Base-by-base conservation (phyloP, 2,113 vertebrate genomes). In the Etia nguti region DNA sequence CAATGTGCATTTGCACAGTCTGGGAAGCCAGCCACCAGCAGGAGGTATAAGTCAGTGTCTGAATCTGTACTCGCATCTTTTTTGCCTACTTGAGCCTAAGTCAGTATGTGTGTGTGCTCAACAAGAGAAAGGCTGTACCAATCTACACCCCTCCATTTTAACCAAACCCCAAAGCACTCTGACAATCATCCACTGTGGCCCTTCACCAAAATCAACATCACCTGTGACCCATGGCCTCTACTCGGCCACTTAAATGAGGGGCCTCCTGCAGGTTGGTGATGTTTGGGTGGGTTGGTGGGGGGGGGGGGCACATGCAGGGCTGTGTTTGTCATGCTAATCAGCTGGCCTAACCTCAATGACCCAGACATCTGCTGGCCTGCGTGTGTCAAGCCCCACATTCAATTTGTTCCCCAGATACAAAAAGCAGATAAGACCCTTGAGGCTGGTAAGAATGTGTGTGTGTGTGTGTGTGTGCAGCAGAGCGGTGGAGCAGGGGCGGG, bases 271-370 rank as follows among this genome's bases (percentile, higher is more conserved):
- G 89, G 57, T 89, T 79, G 82, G 80, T 65, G 83, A 57, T 79
- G 43, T 55, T 77, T 38, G 83, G 75, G 31, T 52, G 73, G 24
- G 13, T 34, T 7, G 31, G 65, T 55, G 13, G 73, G 68, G 24
- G 34, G 24, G 34, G 41, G 85, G 82, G 79, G 50, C 55, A 38
- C 36, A 43, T 31, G 79, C 18, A 57, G 84, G 55, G 36, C 31
- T 38, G 55, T 81, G 92, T 95, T 95, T 96, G 95, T 96, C 94
- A 96, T 96, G 94, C 95, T 96, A 96, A 94, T 95, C 92, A 96
- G 90, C 83, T 88, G 94, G 91, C 89, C 92, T 94, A 94, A 94
- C 94, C 94, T 95, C 90, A 93, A 90, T 48, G 92, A 95, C 95
- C 94, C 89, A 94, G 94, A 96, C 95, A 96, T 96, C 95, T 96